Evolutionary conservation across 2,113 vertebrate species (phyloP).

Genomic region (Genyomyrus donnyi): DNA sequence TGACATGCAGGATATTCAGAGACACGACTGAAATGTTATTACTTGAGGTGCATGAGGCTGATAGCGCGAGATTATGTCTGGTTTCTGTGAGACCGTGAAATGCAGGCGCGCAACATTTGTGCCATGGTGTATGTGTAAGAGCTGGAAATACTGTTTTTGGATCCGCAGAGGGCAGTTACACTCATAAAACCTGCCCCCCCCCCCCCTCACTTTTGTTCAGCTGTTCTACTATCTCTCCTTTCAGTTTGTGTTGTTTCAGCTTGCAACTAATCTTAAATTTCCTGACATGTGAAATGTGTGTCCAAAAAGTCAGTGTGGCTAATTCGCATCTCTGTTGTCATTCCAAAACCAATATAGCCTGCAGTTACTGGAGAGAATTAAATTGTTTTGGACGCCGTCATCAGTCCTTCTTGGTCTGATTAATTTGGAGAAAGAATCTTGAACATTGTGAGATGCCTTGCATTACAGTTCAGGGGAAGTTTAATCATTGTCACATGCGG

Average conservation of each 20-base stretch:
- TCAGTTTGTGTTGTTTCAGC: constrained; percentile 28
- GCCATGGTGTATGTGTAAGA: constrained; percentile 50
- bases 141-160: background rate
- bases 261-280: constrained; percentile 29
- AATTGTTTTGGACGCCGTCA: constrained; percentile 20
- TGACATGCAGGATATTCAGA: background rate
- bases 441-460: constrained; percentile 43
- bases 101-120: background rate
- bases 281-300: constrained; percentile 29
- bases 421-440: constrained; percentile 38
- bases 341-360: constrained; percentile 40
- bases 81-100: background rate
- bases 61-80: background rate
- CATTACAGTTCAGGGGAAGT: background rate
- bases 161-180: no score
- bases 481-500: background rate
- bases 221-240: constrained; percentile 17
- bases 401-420: constrained; percentile 34
- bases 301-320: constrained; percentile 24
- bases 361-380: constrained; percentile 26
- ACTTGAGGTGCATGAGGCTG: background rate
- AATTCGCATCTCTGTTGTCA: constrained; percentile 25
- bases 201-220: constrained; percentile 40
- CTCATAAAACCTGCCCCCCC: background rate
- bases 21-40: background rate